Evolutionary conservation across 2,888 invertebrate species (phyloP).

Genomic region (Alloplasta piceator): DNA sequence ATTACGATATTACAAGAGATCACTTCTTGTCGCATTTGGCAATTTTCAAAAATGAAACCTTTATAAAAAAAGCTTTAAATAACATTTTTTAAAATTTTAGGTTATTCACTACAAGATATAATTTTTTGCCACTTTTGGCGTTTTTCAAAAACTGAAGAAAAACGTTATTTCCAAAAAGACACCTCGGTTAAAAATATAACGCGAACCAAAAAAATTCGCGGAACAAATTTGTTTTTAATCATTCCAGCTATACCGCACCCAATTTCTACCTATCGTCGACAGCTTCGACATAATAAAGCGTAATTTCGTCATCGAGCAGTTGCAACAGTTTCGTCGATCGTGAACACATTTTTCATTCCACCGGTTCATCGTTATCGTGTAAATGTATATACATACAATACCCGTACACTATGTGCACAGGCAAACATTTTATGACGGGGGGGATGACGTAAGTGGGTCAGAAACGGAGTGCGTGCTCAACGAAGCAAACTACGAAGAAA

Average conservation of each 20-base stretch:
- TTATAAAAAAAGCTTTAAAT: too few relatives aligned
- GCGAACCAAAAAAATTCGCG: too few relatives aligned
- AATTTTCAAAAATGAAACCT: too few relatives aligned
- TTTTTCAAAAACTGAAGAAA: too few relatives aligned
- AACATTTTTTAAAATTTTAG: too few relatives aligned
- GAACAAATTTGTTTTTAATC: not conserved
- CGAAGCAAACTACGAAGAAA: conserved; percentile 1
- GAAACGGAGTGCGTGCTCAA: conserved; percentile 11
- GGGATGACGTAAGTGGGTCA: conserved; percentile 46
- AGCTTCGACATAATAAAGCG: not conserved
- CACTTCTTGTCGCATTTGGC: not conserved
- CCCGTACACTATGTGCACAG: conserved; percentile 32
- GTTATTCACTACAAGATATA: too few relatives aligned
- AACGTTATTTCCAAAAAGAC: too few relatives aligned
- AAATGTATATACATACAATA: not conserved
- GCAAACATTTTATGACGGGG: conserved; percentile 29
- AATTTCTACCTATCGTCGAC: not conserved
- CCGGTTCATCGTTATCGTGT: conserved; percentile 25
- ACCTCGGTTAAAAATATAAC: too few relatives aligned
- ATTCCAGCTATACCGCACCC: not conserved
- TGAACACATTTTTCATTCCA: conserved; percentile 10
- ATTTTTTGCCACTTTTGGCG: too few relatives aligned
- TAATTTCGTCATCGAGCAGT: conserved; percentile 12
- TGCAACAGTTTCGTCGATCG: conserved; percentile 6
- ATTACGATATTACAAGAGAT: not conserved